phyloP scores from a whole-genome alignment of 2,888 invertebrate genomes.

The Polietes domitor region DNA sequence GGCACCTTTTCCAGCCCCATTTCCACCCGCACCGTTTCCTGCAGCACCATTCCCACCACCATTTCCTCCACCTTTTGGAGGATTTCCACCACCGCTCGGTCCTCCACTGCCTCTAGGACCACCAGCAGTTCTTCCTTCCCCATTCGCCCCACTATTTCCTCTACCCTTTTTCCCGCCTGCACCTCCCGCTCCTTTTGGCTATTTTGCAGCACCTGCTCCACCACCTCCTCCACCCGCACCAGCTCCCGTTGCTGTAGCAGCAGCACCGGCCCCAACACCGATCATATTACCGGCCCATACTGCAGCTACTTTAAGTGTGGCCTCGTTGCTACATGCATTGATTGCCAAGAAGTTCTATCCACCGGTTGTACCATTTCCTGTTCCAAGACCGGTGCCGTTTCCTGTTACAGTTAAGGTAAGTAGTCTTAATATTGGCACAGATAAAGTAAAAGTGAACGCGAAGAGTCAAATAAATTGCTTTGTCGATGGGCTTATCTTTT shows the following conservation, averaged over 20 bases:
- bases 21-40: constrained; percentile 30
- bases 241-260: constrained; percentile 43
- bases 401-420: constrained; percentile 65
- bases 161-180: constrained; percentile 35
- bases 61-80: constrained; percentile 50
- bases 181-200: constrained; percentile 37
- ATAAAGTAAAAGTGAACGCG: too few species aligned
- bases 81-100: constrained; percentile 31
- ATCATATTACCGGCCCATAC: constrained; percentile 69
- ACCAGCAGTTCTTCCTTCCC: constrained; percentile 37
- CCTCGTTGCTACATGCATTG: constrained; percentile 68
- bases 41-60: constrained; percentile 35
- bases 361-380: constrained; percentile 67
- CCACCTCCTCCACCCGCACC: constrained; percentile 42
- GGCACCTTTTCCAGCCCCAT: constrained; percentile 43
- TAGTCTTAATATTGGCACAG: too few species aligned
- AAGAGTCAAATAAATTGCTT: too few species aligned
- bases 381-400: constrained; percentile 65
- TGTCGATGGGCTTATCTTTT: too few species aligned
- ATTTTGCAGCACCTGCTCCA: constrained; percentile 46
- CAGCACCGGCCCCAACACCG: constrained; percentile 61
- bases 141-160: constrained; percentile 50
- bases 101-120: constrained; percentile 32
- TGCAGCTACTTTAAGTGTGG: constrained; percentile 69
- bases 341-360: constrained; percentile 69